Evolutionary conservation across 2,888 invertebrate species (phyloP).

Genomic region (Sinohyriopsis cumingii): DNA sequence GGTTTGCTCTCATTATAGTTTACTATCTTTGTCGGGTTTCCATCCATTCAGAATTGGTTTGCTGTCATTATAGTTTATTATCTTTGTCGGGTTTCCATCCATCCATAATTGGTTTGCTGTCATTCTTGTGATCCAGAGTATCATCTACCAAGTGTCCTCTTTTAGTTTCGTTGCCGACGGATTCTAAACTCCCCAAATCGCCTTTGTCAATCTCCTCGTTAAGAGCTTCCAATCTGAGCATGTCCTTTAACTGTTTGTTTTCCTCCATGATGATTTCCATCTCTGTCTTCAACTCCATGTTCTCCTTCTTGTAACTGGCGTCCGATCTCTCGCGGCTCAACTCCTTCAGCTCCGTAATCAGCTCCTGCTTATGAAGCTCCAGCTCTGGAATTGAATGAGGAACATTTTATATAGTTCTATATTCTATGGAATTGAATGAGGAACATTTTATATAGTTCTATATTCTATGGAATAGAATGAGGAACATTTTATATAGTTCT

Average conservation of each 20-base stretch:
- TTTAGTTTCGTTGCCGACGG: neutral
- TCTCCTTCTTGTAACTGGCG: constrained; percentile 31
- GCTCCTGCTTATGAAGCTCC: constrained; percentile 28
- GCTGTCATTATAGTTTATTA: too few relatives aligned
- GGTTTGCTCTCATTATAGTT: too few relatives aligned
- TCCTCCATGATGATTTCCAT: constrained; percentile 49
- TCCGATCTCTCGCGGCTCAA: constrained; percentile 32
- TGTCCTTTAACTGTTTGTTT: constrained; percentile 47
- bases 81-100: too few relatives aligned
- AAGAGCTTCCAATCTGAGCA: constrained; percentile 27
- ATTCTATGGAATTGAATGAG: neutral
- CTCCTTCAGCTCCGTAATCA: constrained; percentile 29
- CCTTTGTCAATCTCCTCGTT: constrained; percentile 1
- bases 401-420: neutral
- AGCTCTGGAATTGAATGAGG: constrained; percentile 28
- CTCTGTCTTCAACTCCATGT: constrained; percentile 38
- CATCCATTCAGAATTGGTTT: too few relatives aligned
- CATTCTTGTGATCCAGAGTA: too few relatives aligned
- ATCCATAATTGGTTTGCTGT: too few relatives aligned
- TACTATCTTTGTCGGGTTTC: too few relatives aligned
- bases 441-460: neutral
- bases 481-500: neutral
- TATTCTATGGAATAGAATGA: constrained; percentile 12
- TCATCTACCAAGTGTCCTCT: neutral
- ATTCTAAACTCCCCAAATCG: neutral